Conservation (phyloP, 2,797 vertebrate species). For the Brotula barbata region DNA sequence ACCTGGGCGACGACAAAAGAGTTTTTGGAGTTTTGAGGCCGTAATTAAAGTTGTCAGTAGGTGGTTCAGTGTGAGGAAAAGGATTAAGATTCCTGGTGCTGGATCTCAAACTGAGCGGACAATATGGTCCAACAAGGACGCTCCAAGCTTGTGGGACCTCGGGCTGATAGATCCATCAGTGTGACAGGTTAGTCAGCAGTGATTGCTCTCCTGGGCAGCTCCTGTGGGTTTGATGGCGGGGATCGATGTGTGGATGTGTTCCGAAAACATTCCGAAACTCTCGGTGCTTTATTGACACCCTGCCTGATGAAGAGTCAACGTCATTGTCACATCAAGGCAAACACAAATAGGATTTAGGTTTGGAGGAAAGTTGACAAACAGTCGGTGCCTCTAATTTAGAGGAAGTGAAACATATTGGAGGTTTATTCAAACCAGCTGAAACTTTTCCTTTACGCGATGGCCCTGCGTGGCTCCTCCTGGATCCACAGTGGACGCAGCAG, state of each 20-base stretch:
- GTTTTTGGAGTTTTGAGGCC: slow-evolving; percentile 12
- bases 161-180: slow-evolving; percentile 69
- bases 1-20: slow-evolving; percentile 2
- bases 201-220: slow-evolving; percentile 58
- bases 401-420: no score
- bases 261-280: slow-evolving; percentile 28
- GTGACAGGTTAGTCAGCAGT: slow-evolving; percentile 52
- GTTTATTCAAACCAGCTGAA: no score
- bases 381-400: no score
- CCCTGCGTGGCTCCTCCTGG: background rate
- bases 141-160: slow-evolving; percentile 59
- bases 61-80: slow-evolving; percentile 39
- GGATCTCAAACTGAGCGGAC: slow-evolving; percentile 65
- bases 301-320: slow-evolving; percentile 18
- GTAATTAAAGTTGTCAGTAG: slow-evolving; percentile 67
- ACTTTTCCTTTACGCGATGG: no score
- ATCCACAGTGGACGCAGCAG: background rate
- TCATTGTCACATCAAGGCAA: no score
- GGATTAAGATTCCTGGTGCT: slow-evolving; percentile 52
- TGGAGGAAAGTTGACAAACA: no score
- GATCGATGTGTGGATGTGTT: slow-evolving; percentile 39
- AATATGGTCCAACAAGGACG: slow-evolving; percentile 63
- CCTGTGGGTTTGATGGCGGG: slow-evolving; percentile 41
- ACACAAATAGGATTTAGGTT: no score
- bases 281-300: slow-evolving; percentile 48